Percentiles rank a stretch among this genome's conserved stretches.
These are phyloP conservation scores for Gadopsis bispinosus DNA, from an alignment of 2,797 vertebrate genomes.

Conservation along the genomic window DNA sequence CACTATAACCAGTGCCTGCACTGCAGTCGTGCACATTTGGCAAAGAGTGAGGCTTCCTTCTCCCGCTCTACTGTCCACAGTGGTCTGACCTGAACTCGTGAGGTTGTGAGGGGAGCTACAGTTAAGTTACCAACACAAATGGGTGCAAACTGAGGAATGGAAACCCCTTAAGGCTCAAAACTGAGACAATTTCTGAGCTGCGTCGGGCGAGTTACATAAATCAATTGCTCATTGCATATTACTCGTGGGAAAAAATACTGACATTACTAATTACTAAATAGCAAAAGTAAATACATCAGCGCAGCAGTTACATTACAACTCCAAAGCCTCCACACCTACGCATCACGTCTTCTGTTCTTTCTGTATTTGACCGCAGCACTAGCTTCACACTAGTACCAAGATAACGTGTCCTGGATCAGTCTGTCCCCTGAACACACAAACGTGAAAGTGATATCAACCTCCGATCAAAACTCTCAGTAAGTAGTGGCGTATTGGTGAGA, in stretches of 20 bases:
- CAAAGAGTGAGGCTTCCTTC: conserved; percentile 46
- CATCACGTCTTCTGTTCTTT: neutral
- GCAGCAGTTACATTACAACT: neutral
- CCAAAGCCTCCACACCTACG: too few relatives aligned
- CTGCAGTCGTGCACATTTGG: conserved; percentile 28
- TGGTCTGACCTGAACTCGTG: conserved; percentile 10
- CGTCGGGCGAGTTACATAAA: neutral
- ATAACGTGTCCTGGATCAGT: neutral
- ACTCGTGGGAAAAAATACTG: too few relatives aligned
- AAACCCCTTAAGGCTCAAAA: neutral
- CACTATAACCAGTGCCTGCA: conserved; percentile 23
- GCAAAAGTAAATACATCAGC: neutral
- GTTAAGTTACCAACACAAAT: neutral
- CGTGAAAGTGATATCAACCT: neutral
- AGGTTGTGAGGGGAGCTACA: conserved; percentile 1
- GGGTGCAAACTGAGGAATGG: neutral
- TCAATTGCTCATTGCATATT: neutral
- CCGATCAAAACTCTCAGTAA: neutral
- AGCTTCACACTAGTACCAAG: too few relatives aligned
- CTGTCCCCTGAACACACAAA: neutral
- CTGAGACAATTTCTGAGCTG: neutral
- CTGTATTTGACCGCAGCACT: neutral
- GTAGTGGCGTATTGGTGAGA: too few relatives aligned
- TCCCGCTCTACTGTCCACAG: conserved; percentile 37
- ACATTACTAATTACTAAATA: neutral